A percentile compares a stretch with the other conserved stretches of the same genome.
Conservation (phyloP, 2,113 vertebrate species). For the Phrynosoma blainvillii region DNA sequence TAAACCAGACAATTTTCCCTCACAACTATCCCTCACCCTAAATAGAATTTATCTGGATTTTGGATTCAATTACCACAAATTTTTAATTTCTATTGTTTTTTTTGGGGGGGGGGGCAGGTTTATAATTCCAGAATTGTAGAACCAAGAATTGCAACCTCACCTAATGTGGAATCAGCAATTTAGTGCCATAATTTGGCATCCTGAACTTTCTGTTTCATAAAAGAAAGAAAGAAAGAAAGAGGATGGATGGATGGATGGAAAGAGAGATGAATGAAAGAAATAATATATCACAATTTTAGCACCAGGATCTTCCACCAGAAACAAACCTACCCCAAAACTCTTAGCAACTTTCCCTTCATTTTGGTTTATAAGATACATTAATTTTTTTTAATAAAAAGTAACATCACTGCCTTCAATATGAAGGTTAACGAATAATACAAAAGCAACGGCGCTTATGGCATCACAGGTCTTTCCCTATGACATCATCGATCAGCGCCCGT, state of each 20-base stretch:
- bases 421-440: conserved; percentile 12
- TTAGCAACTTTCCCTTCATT: neutral
- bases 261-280: too few relatives aligned
- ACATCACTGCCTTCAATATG: conserved; percentile 36
- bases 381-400: conserved; percentile 32
- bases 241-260: neutral
- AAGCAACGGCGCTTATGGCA: neutral
- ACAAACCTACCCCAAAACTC: too few relatives aligned
- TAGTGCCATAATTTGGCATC: neutral
- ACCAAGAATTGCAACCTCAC: neutral
- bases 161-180: neutral
- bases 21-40: too few relatives aligned
- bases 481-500: neutral
- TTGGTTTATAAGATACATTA: conserved; percentile 3
- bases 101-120: neutral
- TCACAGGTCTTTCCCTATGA: neutral
- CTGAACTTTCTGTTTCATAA: neutral
- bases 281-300: neutral
- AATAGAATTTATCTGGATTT: too few relatives aligned
- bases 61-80: neutral
- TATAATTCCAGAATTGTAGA: too few relatives aligned
- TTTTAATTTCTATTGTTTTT: too few relatives aligned
- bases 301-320: neutral
- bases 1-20: too few relatives aligned
- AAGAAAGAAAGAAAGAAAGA: neutral